Conservation (phyloP, 2,888 invertebrate genomes). For the Onthophagus sagittarius region DNA sequence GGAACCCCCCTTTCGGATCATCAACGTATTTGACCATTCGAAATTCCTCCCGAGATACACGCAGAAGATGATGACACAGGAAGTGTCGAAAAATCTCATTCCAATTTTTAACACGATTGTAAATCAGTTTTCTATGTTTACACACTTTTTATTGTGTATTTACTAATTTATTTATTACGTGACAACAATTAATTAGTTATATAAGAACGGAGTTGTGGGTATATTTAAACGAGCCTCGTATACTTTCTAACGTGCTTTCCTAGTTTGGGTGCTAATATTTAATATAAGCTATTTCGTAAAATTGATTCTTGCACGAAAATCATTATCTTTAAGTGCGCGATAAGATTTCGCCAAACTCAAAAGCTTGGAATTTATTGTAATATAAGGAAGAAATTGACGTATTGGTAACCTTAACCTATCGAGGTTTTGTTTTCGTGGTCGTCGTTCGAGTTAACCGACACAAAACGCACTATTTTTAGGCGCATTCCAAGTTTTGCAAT, state of each 20-base stretch:
- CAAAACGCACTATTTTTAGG: background rate
- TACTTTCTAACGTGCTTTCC: background rate
- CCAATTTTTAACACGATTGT: too few species aligned
- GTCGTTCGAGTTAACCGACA: background rate
- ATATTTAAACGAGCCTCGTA: background rate
- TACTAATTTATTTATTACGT: background rate
- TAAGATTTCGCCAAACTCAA: too few species aligned
- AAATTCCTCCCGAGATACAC: background rate
- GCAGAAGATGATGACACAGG: too few species aligned
- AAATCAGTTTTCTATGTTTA: background rate
- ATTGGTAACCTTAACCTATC: background rate
- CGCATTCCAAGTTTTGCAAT: background rate
- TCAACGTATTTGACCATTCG: background rate
- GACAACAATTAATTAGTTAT: background rate
- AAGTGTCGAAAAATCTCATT: too few species aligned
- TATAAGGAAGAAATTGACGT: background rate
- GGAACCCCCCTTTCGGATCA: background rate
- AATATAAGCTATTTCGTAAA: background rate
- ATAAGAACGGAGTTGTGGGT: background rate
- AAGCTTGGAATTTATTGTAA: background rate
- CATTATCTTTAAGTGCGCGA: background rate
- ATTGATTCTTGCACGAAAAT: background rate
- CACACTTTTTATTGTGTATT: background rate
- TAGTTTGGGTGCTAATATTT: background rate
- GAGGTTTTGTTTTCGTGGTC: background rate